Evolutionary conservation across 2,797 vertebrate genomes (phyloP), one percentile per base, ranked within the genome.

Genomic region (Psittacula derbiana): DNA sequence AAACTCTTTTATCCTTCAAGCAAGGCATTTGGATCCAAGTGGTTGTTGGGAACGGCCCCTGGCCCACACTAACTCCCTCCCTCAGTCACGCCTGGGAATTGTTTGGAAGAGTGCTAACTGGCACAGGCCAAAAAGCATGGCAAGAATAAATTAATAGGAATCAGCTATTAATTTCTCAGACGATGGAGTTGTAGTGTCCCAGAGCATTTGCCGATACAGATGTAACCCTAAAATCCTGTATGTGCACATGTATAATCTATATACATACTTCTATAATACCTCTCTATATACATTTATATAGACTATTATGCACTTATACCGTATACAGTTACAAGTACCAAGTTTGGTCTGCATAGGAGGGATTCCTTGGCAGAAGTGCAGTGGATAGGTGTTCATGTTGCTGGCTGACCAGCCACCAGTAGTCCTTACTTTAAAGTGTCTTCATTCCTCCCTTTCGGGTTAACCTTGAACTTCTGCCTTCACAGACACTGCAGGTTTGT

Each of bases 1-100:
- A 94, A 92, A 95, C 73, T n/a, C 90, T 92, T 94, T 92, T 62
- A 93, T 94, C 58, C 90, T 94, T 79, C 80, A 62, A 96, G 88
- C 70, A 79, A 94, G 46, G 70, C 46, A 62, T 69, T 66, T 88
- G 73, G 58, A 90, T 96, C 86, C 90, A 95, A 90, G 36, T 15
- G 24, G 72, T 83, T 94, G 47, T 49, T 93, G n/a, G 70, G 86
- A 94, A 94, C 0, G 1, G 94, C 86, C 90, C 70, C 62, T 92
- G 86, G 93, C 93, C 94, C 80, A 86, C 25, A 33, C 70, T 41
- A 79, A 47, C 66, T 94, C 90, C 40, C 44, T 85, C 67, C 47
- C 41, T 85, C 67, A 85, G 81, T 46, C 70, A 25, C 28, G 47
- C 85, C 74, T 95, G 80, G 66, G 90, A 96, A 91, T 91, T 88